These are phyloP conservation scores for Diorhabda sublineata DNA, from an alignment of 1,140 invertebrate species.

Conservation along the genomic window DNA sequence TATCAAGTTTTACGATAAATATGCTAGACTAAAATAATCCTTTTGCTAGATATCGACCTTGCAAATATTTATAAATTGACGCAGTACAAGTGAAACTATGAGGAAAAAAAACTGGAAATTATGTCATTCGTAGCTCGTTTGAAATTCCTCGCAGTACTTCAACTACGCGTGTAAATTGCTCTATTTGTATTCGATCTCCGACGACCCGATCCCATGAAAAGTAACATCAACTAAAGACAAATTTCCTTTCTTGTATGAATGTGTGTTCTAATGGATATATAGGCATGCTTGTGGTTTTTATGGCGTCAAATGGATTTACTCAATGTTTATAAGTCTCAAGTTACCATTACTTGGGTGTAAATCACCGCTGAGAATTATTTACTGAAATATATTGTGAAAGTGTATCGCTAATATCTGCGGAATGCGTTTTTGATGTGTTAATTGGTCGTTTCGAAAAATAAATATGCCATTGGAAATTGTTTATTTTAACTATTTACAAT, in stretches of 20 bases:
- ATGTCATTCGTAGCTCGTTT: not conserved
- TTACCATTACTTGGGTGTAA: not conserved
- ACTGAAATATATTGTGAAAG: no score
- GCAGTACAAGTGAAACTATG: not conserved
- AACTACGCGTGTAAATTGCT: slow-evolving; percentile 1
- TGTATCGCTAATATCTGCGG: no score
- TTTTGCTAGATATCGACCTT: not conserved
- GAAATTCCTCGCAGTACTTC: not conserved
- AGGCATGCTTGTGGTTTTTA: not conserved
- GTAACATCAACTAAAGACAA: not conserved
- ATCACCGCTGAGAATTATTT: no score
- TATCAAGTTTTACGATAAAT: no score
- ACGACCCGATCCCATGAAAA: not conserved
- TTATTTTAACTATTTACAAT: no score
- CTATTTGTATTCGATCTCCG: not conserved
- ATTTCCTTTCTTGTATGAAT: not conserved
- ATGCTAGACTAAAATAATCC: no score
- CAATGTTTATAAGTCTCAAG: not conserved
- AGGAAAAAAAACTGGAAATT: not conserved
- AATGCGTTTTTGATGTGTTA: no score
- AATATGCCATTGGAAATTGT: no score
- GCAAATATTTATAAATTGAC: not conserved
- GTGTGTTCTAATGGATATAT: not conserved
- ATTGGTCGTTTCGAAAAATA: no score
- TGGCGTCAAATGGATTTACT: not conserved